Percentiles rank a stretch among this genome's conserved stretches.
Evolutionary conservation across 1,140 invertebrate species (phyloP).

Genomic region (Cydia amplana): DNA sequence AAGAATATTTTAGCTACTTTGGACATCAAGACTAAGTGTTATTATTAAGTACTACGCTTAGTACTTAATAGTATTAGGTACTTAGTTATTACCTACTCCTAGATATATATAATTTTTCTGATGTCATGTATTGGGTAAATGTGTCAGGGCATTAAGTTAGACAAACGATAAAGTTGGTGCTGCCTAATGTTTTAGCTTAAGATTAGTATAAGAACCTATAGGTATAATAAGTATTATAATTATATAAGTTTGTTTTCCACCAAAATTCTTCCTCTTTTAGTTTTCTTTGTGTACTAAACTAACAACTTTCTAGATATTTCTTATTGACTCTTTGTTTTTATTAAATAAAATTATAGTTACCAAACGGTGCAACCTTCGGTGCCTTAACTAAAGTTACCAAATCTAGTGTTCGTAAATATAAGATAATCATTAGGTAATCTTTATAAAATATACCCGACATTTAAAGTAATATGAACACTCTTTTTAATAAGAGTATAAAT

Average conservation of each 20-base stretch:
- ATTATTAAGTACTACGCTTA: not conserved
- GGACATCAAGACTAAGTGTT: not conserved
- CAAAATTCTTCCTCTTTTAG: not conserved
- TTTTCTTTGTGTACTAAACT: not conserved
- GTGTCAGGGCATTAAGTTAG: slow-evolving; percentile 40
- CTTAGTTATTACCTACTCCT: not conserved
- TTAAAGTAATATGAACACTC: not conserved
- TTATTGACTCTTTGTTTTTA: not conserved
- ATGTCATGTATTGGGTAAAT: not conserved
- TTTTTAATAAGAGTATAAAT: not conserved
- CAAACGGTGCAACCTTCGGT: not conserved
- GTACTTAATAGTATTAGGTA: not conserved
- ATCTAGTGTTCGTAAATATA: slow-evolving; percentile 50
- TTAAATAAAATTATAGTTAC: not conserved
- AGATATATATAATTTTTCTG: not conserved
- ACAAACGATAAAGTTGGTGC: slow-evolving; percentile 66
- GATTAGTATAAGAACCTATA: not conserved
- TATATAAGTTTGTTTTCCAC: not conserved
- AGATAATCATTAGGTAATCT: slow-evolving; percentile 4
- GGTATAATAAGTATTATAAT: not conserved
- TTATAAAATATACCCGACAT: not conserved
- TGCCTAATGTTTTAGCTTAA: slow-evolving; percentile 39
- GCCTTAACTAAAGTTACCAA: slow-evolving; percentile 57
- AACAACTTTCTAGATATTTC: not conserved
- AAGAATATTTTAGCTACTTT: not conserved